These are phyloP conservation scores for Tachina fera DNA, from an alignment of 2,888 invertebrate genomes.

Conservation along the genomic window DNA sequence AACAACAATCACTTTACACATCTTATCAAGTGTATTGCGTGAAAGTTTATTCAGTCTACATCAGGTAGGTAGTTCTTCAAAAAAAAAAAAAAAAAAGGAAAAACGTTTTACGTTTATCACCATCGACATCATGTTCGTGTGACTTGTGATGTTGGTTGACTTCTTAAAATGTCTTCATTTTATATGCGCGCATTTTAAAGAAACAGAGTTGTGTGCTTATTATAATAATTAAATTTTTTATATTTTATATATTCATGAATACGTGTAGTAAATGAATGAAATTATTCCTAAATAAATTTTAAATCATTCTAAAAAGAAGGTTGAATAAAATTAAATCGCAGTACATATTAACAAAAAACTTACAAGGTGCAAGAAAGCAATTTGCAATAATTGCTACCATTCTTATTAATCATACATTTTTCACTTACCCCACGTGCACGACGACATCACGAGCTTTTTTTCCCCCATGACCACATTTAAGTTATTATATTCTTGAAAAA, in stretches of 20 bases:
- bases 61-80: not conserved
- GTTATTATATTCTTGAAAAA: conserved; percentile 61
- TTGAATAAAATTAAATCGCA: conserved; percentile 36
- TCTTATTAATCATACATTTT: conserved; percentile 78
- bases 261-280: conserved; percentile 46
- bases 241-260: conserved; percentile 52
- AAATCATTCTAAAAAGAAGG: conserved; percentile 37
- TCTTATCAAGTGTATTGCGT: conserved; percentile 48
- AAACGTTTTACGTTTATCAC: conserved; percentile 14
- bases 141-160: conserved; percentile 47
- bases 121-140: conserved; percentile 43
- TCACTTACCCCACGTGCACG: conserved; percentile 72
- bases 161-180: conserved; percentile 78
- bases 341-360: conserved; percentile 36
- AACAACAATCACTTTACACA: conserved; percentile 24
- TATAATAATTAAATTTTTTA: conserved; percentile 72
- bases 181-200: conserved; percentile 58
- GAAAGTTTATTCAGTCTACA: conserved; percentile 47
- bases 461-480: conserved; percentile 33
- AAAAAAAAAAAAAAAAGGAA: not conserved
- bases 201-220: conserved; percentile 69
- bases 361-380: conserved; percentile 81
- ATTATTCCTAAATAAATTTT: conserved; percentile 51
- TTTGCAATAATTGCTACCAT: conserved; percentile 81
- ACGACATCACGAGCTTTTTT: conserved; percentile 73